phyloP scores from a whole-genome alignment of 2,888 invertebrate genomes.

The Stenodema calcarata region DNA sequence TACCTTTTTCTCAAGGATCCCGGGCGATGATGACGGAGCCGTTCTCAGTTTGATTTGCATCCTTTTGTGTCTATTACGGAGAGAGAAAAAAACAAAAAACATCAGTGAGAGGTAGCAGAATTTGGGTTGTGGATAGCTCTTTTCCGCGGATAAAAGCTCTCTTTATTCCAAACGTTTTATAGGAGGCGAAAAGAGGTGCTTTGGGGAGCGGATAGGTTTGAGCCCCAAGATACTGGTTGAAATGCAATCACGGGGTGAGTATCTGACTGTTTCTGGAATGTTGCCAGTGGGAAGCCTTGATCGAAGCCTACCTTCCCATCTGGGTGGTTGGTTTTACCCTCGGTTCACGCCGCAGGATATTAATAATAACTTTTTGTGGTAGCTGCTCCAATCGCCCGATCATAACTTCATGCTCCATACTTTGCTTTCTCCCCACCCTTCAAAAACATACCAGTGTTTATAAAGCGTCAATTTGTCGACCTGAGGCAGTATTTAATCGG shows the following conservation, averaged over 20 bases:
- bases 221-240: slow-evolving; percentile 12
- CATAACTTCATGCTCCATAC: not conserved
- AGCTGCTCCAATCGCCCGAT: not conserved
- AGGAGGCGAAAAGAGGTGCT: not conserved
- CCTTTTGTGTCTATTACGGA: not conserved
- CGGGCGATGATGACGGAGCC: not conserved
- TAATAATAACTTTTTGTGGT: not conserved
- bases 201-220: not conserved
- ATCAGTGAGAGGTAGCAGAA: not conserved
- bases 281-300: not conserved
- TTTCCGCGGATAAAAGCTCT: not conserved
- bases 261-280: slow-evolving; percentile 13
- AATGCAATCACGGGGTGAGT: slow-evolving; percentile 13
- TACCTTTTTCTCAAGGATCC: not conserved
- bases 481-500: too few species aligned
- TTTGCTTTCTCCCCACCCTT: not conserved
- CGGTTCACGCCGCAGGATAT: not conserved
- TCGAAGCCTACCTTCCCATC: not conserved
- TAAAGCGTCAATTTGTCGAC: too few species aligned
- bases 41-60: slow-evolving; percentile 20
- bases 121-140: not conserved
- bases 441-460: too few species aligned
- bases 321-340: not conserved
- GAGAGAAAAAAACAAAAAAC: not conserved
- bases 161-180: slow-evolving; percentile 1